A percentile compares a stretch with the other conserved stretches of the same genome.
Conservation (phyloP, 2,888 invertebrate genomes). For the Seira sanloemensis region DNA sequence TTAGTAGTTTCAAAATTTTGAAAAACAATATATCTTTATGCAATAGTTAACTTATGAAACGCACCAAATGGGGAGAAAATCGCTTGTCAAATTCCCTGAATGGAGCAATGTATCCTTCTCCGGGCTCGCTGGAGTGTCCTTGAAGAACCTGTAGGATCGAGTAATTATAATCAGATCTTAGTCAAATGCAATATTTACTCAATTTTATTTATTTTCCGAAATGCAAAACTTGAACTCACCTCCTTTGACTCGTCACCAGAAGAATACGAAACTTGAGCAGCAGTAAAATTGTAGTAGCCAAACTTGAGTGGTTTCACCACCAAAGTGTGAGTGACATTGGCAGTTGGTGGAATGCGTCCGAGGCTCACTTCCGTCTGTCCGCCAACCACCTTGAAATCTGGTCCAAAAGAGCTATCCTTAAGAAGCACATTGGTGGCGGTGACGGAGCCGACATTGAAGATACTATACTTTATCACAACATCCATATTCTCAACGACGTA, state of each 20-base stretch:
- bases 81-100: slow-evolving; percentile 95
- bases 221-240: slow-evolving; percentile 76
- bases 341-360: slow-evolving; percentile 93
- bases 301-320: slow-evolving; percentile 92
- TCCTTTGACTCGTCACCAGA: slow-evolving; percentile 88
- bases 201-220: background rate
- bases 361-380: slow-evolving; percentile 89
- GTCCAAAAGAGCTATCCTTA: slow-evolving; percentile 93
- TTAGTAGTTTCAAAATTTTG: no score
- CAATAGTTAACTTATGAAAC: slow-evolving; percentile 68
- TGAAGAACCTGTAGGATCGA: slow-evolving; percentile 63
- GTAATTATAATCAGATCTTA: background rate
- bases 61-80: slow-evolving; percentile 94
- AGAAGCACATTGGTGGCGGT: slow-evolving; percentile 93
- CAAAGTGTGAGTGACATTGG: slow-evolving; percentile 95
- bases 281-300: slow-evolving; percentile 97
- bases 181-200: slow-evolving; percentile 8
- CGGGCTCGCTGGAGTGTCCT: slow-evolving; percentile 87
- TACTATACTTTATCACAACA: slow-evolving; percentile 93
- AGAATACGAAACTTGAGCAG: slow-evolving; percentile 94
- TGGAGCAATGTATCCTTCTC: slow-evolving; percentile 95
- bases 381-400: slow-evolving; percentile 91
- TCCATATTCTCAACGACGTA: slow-evolving; percentile 98
- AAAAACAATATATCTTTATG: no score
- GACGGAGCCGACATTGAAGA: slow-evolving; percentile 94